Base-by-base conservation (phyloP, 2,797 vertebrate genomes). In the Alfaro cultratus region DNA sequence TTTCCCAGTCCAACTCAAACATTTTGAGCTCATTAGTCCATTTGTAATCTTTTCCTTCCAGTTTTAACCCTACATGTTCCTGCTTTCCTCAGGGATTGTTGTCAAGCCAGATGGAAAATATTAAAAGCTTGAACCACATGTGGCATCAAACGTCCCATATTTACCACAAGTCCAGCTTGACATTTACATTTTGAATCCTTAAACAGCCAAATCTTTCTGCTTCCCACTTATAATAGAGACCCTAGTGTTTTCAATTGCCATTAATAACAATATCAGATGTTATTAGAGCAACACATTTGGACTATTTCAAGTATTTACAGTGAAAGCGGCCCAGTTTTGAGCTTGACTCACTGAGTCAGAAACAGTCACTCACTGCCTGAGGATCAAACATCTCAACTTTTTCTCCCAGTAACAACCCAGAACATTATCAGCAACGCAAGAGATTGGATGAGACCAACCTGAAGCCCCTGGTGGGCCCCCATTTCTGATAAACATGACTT, bases 101-200 rank as follows among this genome's bases (percentile, higher is more conserved):
- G 82, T 92, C 72, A 83, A 85, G 88, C 87, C 86, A 89, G 79
- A 91, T 4, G 87, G 90, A 91, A 93, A 91, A 89, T 85, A 88
- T 89, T 70, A 88, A 45, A 91, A 91, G 88, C 23, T 79, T 79
- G 78, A 86, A 87, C 76, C 78, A 80, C 81, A 89, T 85, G 81
- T 83, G 87, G 75, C 83, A 77, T 83, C 74, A 43, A 53, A 51
- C 80, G 73, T 85, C 85, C 82, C 80, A 85, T 74, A 83, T 85
- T 89, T 74, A 87, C 81, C 86, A 84, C 85, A 79, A 8, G 45
- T 75, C 75, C 82, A 86, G 82, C 81, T 85, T 85, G 86, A 87
- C 76, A 49, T 53, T 23, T 53, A 53, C 49, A 26, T 53, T 53
- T 23, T 53, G 49, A 53, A 53, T 51, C 21, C 21, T 51, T 51